phyloP scores from a whole-genome alignment of 1,140 invertebrate species.

The Penaeus vannamei region DNA sequence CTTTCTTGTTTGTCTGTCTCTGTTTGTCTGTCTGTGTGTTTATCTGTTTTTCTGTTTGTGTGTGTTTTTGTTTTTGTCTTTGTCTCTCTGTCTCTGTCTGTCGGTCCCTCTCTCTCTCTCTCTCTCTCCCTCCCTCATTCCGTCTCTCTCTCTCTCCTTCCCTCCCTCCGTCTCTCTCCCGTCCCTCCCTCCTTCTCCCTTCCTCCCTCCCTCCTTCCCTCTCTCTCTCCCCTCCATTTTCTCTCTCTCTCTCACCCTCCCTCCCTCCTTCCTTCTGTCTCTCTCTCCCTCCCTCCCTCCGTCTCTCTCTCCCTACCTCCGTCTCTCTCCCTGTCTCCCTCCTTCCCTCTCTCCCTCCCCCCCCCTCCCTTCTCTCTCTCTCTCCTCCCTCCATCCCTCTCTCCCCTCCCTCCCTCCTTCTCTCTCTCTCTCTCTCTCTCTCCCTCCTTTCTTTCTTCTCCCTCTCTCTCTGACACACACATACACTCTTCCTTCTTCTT shows the following conservation, averaged over 20 bases:
- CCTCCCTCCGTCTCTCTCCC: too few species aligned
- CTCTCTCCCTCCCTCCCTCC: neutral
- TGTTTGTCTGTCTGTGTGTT: too few species aligned
- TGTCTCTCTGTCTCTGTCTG: too few species aligned
- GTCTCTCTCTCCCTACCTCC: neutral
- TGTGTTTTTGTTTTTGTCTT: too few species aligned
- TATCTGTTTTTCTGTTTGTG: too few species aligned
- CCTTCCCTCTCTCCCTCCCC: neutral
- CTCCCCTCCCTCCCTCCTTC: neutral
- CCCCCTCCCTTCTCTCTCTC: neutral
- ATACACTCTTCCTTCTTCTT: too few species aligned
- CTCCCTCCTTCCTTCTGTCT: neutral
- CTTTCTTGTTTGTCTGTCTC: too few species aligned
- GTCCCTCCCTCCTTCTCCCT: conserved; percentile 10
- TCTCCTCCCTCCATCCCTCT: neutral
- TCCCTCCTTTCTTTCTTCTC: neutral
- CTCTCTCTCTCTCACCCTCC: neutral
- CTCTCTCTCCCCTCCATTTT: neutral
- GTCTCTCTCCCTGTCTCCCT: neutral
- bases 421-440: neutral
- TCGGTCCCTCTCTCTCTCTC: too few species aligned
- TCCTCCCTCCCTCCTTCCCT: neutral
- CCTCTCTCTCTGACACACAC: neutral
- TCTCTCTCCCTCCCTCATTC: too few species aligned
- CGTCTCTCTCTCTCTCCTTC: too few species aligned